A percentile compares a stretch with the other conserved stretches of the same genome.
Evolutionary conservation across 2,113 vertebrate genomes (phyloP).

Genomic region (Cervus canadensis): DNA sequence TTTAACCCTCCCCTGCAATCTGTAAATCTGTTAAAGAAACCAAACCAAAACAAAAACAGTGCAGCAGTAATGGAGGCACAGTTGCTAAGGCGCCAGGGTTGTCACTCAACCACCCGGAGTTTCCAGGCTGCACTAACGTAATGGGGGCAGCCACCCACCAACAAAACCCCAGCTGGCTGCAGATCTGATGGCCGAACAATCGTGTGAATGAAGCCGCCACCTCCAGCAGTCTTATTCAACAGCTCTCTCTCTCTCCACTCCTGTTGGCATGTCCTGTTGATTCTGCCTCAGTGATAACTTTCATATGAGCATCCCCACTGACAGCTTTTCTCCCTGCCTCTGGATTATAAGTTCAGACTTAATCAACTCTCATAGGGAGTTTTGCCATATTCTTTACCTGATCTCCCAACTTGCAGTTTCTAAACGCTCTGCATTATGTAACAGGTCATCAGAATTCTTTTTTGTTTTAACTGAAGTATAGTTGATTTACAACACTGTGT

Average conservation of each 20-base stretch:
- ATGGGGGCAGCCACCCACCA: background rate
- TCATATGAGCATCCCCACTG: background rate
- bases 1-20: background rate
- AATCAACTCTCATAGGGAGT: background rate
- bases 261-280: background rate
- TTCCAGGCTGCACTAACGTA: background rate
- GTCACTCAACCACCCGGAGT: background rate
- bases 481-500: background rate
- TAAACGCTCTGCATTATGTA: background rate
- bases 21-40: background rate
- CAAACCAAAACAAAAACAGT: background rate
- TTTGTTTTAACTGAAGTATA: background rate
- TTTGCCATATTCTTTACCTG: background rate
- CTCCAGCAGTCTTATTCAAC: background rate
- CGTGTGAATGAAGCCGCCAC: background rate
- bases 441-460: background rate
- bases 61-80: background rate
- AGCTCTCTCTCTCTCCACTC: background rate
- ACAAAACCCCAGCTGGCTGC: background rate
- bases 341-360: background rate
- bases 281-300: background rate
- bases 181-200: background rate
- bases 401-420: background rate
- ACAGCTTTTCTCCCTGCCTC: background rate
- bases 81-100: background rate